Base-by-base conservation (phyloP, 2,888 invertebrate genomes). In the Operophtera brumata region DNA sequence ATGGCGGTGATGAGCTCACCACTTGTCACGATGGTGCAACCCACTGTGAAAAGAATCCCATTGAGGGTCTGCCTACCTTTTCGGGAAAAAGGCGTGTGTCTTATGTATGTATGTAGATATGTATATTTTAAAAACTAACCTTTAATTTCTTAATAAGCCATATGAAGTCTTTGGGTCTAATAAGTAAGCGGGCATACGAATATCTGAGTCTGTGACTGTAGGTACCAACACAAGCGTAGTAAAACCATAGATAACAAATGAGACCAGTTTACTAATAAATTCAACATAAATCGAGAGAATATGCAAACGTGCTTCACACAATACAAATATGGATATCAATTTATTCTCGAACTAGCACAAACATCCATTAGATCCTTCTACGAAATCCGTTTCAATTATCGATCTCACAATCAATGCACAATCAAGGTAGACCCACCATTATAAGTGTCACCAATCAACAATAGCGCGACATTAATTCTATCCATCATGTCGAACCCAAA, bases 381-480 rank as follows among this genome's bases (percentile, higher is more conserved):
- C 65, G 76, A 77, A 79, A 69, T 64, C 70, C 69, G 61, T 71
- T 74, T 74, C 69, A 71, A 72, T 71, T 68, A 74, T 71, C 69
- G 57, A 65, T 67, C 64, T 63, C 61, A 65, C 69, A 78, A 80
- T 82, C 84, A 83, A 81, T 77, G 76, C 73, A 76, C 70, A 77
- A 79, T 77, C 76, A 75, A 78, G 77, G 74, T 71, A 68, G 75
- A 73, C 70, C 65, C 70, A 71, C 79, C 74, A 81, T 81, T 78
- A 75, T 78, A 78, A 80, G 75, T 86, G 88, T 87, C 88, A 78
- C 87, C 87, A 86, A 87, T 86, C 84, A 82, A 88, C 88, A 89
- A 89, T 88, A 83, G 71, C 77, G 78, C 79, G 86, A 88, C 88
- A 88, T 86, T 86, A 86, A 87, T 88, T 88, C 86, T 88, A 89